Evolutionary conservation across 2,797 vertebrate genomes (phyloP).

Genomic region (Muraenolepis orangiensis): DNA sequence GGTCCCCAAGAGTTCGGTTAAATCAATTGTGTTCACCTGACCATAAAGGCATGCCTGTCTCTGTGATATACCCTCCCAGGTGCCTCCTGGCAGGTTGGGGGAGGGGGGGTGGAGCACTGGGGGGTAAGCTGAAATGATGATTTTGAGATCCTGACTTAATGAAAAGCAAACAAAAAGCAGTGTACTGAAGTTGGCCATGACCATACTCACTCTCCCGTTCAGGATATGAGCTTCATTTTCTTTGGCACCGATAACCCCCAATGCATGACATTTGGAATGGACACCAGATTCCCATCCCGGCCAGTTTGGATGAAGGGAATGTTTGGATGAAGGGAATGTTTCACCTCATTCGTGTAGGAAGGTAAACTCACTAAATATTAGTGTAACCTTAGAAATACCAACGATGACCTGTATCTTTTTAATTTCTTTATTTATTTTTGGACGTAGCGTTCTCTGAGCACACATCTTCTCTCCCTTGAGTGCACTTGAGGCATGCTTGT

Average conservation of each 20-base stretch:
- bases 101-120: slow-evolving; percentile 36
- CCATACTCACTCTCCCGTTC: slow-evolving; percentile 30
- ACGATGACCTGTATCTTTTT: not conserved
- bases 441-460: not conserved
- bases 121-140: slow-evolving; percentile 4
- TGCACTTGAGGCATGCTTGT: not conserved
- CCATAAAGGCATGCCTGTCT: not conserved
- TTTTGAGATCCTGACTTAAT: slow-evolving; percentile 64
- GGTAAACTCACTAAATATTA: not conserved
- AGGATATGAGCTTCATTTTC: slow-evolving; percentile 73
- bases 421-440: too few relatives aligned
- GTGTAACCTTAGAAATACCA: not conserved
- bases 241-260: slow-evolving; percentile 49
- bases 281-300: slow-evolving; percentile 39
- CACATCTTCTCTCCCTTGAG: not conserved
- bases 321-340: slow-evolving; percentile 14
- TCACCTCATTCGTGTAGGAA: not conserved
- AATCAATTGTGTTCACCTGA: not conserved
- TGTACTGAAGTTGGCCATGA: slow-evolving; percentile 41
- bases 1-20: not conserved
- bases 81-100: slow-evolving; percentile 24
- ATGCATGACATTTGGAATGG: slow-evolving; percentile 41
- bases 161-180: slow-evolving; percentile 69
- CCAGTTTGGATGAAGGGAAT: not conserved
- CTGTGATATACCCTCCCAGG: not conserved